Base-by-base conservation (phyloP, 2,113 vertebrate species). In the Zapus hudsonius region DNA sequence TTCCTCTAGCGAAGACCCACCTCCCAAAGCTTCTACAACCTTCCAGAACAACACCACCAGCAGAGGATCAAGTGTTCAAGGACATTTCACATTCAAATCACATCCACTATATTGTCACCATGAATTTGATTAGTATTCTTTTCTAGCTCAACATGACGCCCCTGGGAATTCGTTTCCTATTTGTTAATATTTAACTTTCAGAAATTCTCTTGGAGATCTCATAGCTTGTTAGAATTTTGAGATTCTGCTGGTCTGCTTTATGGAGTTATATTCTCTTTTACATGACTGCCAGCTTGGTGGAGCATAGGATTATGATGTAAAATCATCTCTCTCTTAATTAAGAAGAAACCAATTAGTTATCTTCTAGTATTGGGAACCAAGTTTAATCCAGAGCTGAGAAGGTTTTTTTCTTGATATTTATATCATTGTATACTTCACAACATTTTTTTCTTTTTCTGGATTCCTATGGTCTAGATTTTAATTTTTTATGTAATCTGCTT, bases 171-270 rank as follows among this genome's bases (percentile, higher is more conserved):
- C 10, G 8, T 55, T 76, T 33, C 27, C 66, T 81, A 82, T 87
- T 90, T 85, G 6, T 79, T 70, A 33, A 2, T 27, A 5, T 29
- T 8, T 81, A 20, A 47, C 57, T 23, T 87, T 19, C 57, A 64
- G n/a, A 63, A 92, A 70, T 84, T 70, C 16, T 89, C 84, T 81
- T 38, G 89, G 22, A 80, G 74, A 61, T 78, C 84, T 19, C 23
- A 92, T 72, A 87, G 10, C 5, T 74, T 76, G 44, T 3, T 72
- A 90, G 82, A 3, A 80, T 55, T 55, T 2, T 27, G 29, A 55
- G 0, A 15, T 9, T 94, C 67, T 90, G n/a, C n/a, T 95, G 93
- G 36, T 87, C 38, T 61, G 20, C 73, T 44, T n/a, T 74, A 74
- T 69, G n/a, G 40, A 27, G 63, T 87, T 84, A 38, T 29, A 74